Conservation (phyloP, 2,113 vertebrate genomes). For the Tylochromis polylepis region DNA sequence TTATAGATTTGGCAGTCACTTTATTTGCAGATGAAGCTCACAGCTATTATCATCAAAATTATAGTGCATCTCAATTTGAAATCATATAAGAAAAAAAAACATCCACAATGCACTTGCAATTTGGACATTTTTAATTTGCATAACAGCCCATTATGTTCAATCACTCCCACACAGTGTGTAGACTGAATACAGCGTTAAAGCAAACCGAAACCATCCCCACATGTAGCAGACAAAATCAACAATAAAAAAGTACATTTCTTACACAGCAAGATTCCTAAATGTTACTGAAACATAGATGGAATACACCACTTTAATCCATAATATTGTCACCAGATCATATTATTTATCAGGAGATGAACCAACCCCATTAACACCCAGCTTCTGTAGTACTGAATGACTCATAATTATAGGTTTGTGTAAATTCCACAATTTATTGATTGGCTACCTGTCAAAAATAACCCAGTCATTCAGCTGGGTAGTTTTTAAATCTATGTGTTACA, state of each 20-base stretch:
- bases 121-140: not conserved
- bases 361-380: not conserved
- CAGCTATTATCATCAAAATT: not conserved
- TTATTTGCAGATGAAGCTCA: slow-evolving; percentile 9
- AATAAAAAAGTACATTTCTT: not conserved
- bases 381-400: not conserved
- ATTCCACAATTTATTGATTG: not conserved
- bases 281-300: not conserved
- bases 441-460: not conserved
- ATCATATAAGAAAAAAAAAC: not conserved
- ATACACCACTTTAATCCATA: not conserved
- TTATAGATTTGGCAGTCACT: not conserved
- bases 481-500: not conserved
- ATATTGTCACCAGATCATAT: not conserved
- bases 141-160: slow-evolving; percentile 21
- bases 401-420: not conserved
- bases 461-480: not conserved
- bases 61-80: not conserved
- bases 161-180: not conserved
- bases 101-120: not conserved
- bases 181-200: not conserved
- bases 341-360: not conserved
- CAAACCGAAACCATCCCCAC: not conserved
- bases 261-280: not conserved
- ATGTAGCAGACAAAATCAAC: not conserved